These are phyloP conservation scores for Anneissia japonica DNA, from an alignment of 35 echinoderm and acorn worm genomes.

Conservation along the genomic window DNA sequence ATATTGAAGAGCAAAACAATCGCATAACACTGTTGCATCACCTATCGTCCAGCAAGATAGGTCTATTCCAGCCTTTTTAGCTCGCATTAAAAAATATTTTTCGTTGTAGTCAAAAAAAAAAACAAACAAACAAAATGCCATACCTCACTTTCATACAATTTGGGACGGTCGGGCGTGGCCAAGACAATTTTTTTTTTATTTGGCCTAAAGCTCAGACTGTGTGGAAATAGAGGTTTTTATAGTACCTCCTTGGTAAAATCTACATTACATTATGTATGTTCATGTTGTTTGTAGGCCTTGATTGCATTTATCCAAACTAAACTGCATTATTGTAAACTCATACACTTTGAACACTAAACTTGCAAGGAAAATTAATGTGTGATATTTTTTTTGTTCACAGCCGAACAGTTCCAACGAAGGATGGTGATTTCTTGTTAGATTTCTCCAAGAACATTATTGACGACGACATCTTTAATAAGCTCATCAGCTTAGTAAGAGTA, in stretches of 20 bases:
- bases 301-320: background rate
- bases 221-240: too few species aligned
- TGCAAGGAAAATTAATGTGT: background rate
- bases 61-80: too few species aligned
- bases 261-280: background rate
- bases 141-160: too few species aligned
- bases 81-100: too few species aligned
- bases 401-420: slow-evolving; percentile 14
- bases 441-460: slow-evolving; percentile 90
- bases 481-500: slow-evolving; percentile 63
- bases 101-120: too few species aligned
- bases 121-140: too few species aligned
- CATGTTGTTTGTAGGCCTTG: background rate
- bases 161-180: too few species aligned
- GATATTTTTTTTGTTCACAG: slow-evolving; percentile 27
- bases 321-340: background rate
- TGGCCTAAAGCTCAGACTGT: too few species aligned
- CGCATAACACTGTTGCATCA: too few species aligned
- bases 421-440: slow-evolving; percentile 63
- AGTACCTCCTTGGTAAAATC: background rate
- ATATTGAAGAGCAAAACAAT: too few species aligned
- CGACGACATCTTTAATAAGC: slow-evolving; percentile 68
- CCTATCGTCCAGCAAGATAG: too few species aligned
- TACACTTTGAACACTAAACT: background rate
- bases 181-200: too few species aligned